Conservation (phyloP, 2,888 invertebrate species). For the Coleophora deauratella region DNA sequence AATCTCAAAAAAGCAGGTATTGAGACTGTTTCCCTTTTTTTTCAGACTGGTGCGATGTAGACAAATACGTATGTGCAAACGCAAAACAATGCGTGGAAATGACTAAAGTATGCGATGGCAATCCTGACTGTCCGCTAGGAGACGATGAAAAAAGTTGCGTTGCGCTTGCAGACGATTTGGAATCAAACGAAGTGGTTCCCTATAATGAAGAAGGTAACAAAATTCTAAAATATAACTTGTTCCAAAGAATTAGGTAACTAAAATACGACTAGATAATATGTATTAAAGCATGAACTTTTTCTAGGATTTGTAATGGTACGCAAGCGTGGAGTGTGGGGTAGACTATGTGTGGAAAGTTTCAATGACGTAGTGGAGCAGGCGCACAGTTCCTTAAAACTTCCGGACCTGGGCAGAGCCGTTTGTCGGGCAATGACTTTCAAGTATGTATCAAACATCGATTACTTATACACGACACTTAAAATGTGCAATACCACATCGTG, state of each 20-base stretch:
- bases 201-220: conserved; percentile 75
- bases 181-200: conserved; percentile 72
- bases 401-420: conserved; percentile 82
- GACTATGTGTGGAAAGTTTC: conserved; percentile 81
- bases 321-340: conserved; percentile 84
- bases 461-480: too few species aligned
- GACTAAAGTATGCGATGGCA: conserved; percentile 80
- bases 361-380: conserved; percentile 73
- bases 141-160: conserved; percentile 86
- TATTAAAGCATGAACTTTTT: conserved; percentile 11
- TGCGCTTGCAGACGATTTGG: conserved; percentile 72
- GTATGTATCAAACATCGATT: conserved; percentile 62
- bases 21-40: too few species aligned
- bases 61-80: conserved; percentile 83
- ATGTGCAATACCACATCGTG: too few species aligned
- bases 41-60: conserved; percentile 81
- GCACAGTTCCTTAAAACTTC: conserved; percentile 76
- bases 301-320: conserved; percentile 82
- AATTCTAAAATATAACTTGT: too few species aligned
- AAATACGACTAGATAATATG: not conserved
- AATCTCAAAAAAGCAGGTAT: too few species aligned
- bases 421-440: conserved; percentile 84
- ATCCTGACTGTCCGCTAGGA: conserved; percentile 80
- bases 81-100: conserved; percentile 80
- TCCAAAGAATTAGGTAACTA: too few species aligned